Evolutionary conservation across 2,113 vertebrate genomes (phyloP), one percentile per base, ranked within the genome.

Genomic region (Saguinus midas): DNA sequence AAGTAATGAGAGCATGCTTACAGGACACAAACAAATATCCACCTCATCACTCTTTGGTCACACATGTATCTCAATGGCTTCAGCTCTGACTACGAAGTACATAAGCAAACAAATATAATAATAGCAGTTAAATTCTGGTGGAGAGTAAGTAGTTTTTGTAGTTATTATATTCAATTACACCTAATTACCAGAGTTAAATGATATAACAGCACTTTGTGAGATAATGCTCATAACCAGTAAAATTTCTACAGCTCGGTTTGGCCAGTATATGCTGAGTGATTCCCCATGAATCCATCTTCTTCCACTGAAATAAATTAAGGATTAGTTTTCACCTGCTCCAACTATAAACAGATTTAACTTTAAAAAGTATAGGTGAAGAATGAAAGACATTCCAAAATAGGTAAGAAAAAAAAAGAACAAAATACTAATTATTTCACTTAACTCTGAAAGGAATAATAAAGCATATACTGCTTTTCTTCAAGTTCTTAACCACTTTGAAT

Each of bases 281-380:
- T 66, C 75, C 58, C 87, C 48, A 70, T 1, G 16, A 87, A 95
- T 90, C 61, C 68, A 95, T 83, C 72, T 78, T 96, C 83, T 96
- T 94, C 25, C 20, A 40, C 87, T 92, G 91, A 94, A 96, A 95
- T 91, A 96, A 96, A 91, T 89, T 64, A 48, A 66, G 64, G 45
- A 40, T 90, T 94, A 97, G 43, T 90, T 85, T 97, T 82, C n/a
- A 57, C 29, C 58, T 82, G 83, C 55, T 57, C 55, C 17, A 90
- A 75, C 23, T 4, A 79, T 13, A 73, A 96, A 87, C 10, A 48
- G 21, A 61, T 23, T 18, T 20, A 90, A 73, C 45, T 90, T 80
- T 61, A 79, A 95, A 93, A 96, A 85, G 35, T 87, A 5, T 66
- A 57, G 70, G 29, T 78, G 35, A 85, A 85, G 29, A 35, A 68